Evolutionary conservation across 2,113 vertebrate genomes (phyloP), one percentile per base, ranked within the genome.

Genomic region (Egretta garzetta): DNA sequence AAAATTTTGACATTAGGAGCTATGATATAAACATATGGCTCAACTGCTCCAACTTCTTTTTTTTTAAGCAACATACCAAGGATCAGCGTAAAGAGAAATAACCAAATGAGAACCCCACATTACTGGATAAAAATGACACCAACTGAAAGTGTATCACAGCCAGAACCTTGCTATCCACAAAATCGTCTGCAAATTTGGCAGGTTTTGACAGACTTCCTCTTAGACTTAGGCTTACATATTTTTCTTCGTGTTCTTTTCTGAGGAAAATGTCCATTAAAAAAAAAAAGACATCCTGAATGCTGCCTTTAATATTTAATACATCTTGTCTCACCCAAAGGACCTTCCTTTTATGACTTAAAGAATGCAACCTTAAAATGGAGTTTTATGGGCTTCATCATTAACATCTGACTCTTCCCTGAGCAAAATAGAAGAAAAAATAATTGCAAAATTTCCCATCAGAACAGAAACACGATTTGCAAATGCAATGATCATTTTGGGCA

Each of bases 1-100:
- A 97, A 86, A 94, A 96, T 92, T 96, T 95, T 97, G 77, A 98
- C 96, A 97, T 95, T 82, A 94, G 87, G 89, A 95, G 73, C 50
- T 91, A 97, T 95, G 96, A 96, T 80, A 96, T 88, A 97, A 96
- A 95, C 88, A 96, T 91, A 96, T 45, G 73, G 81, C 95, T 81
- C 91, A 82, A 77, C 86, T 96, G 94, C 92, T 94, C n/a, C 41
- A 71, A 71, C 45, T 87, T 45, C 33, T 71, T 71, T 67, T 88
- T 91, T 88, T 93, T 87, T 49, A 97, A 67, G 18, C 56, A 79
- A 86, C 22, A 27, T 53, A 90, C 89, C 63, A 93, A 94, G 68
- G 84, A 90, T 75, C 88, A 77, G 63, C 0, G 5, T 64, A 85
- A 92, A 86, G 71, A 95, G 56, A 96, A 96, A 91, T 60, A 82